These are phyloP conservation scores for Ceratina australensis DNA, from an alignment of 1,140 invertebrate genomes.

Conservation along the genomic window DNA sequence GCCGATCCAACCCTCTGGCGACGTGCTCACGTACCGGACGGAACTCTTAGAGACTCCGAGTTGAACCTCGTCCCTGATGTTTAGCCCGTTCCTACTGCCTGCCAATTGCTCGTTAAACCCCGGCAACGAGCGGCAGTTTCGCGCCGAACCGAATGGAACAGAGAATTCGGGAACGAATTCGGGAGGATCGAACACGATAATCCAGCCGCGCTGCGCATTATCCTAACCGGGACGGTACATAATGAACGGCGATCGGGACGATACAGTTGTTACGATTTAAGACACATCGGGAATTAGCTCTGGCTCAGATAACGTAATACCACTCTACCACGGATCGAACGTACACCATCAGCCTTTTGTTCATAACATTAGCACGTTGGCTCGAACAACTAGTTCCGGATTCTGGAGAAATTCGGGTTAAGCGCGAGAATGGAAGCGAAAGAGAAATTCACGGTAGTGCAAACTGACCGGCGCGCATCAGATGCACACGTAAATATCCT, in stretches of 20 bases:
- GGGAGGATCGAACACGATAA: constrained; percentile 38
- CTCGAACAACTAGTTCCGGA: too few species aligned
- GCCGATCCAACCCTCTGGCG: constrained; percentile 67
- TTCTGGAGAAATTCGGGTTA: constrained; percentile 16
- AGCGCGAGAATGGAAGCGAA: neutral
- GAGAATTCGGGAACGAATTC: constrained; percentile 21
- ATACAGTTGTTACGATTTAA: constrained; percentile 1
- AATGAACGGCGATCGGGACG: constrained; percentile 4
- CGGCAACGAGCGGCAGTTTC: constrained; percentile 52
- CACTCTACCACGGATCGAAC: neutral
- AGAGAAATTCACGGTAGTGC: constrained; percentile 21
- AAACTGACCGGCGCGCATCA: constrained; percentile 41
- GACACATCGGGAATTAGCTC: neutral
- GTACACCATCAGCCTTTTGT: neutral
- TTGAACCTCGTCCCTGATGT: constrained; percentile 59
- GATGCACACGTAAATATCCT: constrained; percentile 39
- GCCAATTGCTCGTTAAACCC: constrained; percentile 65
- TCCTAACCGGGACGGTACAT: neutral
- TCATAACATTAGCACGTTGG: neutral
- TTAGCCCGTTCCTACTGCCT: constrained; percentile 61
- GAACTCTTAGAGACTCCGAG: constrained; percentile 77
- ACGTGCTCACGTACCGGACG: constrained; percentile 75
- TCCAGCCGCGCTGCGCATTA: constrained; percentile 8
- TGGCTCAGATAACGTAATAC: too few species aligned
- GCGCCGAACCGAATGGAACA: neutral